Evolutionary conservation across 2,888 invertebrate genomes (phyloP), one percentile per base, ranked within the genome.

Genomic region (Mythimna ferrago): DNA sequence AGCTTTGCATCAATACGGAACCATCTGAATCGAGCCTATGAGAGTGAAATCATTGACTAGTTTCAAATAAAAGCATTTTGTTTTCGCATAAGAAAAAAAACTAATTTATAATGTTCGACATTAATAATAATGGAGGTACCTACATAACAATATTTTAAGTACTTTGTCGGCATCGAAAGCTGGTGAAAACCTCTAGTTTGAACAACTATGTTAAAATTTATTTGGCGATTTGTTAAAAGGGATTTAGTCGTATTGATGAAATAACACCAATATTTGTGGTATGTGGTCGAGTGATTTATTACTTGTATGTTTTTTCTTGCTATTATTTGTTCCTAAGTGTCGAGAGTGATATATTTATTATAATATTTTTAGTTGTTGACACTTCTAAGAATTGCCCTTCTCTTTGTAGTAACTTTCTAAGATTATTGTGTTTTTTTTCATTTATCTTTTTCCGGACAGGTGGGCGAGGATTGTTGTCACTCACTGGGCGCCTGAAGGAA

Each of bases 211-310:
- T 82, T n/a, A 78, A 53, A 41, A 72, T 51, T 38, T 57, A 14
- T 66, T 61, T 68, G 66, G 38, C 80, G 53, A 81, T 82, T 62
- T 60, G 65, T 82, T 58, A 19, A 51, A 66, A 82, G 80, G 83
- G 80, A 79, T 81, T 81, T 81, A 56, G 48, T 63, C 58, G 65
- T 66, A 60, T 65, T 67, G 61, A 68, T 78, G 61, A 65, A 73
- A 73, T 73, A 68, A 53, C 48, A 41, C 54, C 26, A 61, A 53
- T 35, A 53, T 62, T 67, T 61, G 26, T 56, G 16, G 14, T 44
- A 26, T 21, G 35, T 66, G 21, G 1, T 53, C 57, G 53, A 48
- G 14, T 74, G 74, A 82, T 82, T 70, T 44, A 82, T 78, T 54
- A 0, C 6, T 1, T 10, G 54, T 48, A 32, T 66, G 68, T 48